Percentiles rank a stretch among this genome's conserved stretches.
These are phyloP conservation scores for Liasis olivaceus DNA, from an alignment of 2,797 vertebrate species.

Conservation along the genomic window DNA sequence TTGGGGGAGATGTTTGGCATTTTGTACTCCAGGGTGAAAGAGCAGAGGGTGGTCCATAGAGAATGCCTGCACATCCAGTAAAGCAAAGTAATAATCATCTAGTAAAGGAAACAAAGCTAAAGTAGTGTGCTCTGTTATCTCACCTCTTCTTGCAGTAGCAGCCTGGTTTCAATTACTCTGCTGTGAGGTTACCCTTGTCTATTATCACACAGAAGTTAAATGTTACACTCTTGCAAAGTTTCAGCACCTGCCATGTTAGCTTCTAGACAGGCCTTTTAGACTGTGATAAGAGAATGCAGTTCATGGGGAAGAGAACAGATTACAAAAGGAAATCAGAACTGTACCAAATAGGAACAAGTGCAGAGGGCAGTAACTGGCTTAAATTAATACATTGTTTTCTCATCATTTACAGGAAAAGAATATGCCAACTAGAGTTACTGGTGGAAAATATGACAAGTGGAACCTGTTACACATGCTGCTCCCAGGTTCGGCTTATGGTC, in stretches of 20 bases:
- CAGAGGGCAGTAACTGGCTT: constrained; percentile 36
- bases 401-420: constrained; percentile 46
- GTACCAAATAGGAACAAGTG: constrained; percentile 31
- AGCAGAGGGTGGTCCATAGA: background rate
- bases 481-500: too few relatives aligned
- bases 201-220: constrained; percentile 23
- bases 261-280: background rate
- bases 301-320: constrained; percentile 18
- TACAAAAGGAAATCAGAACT: constrained; percentile 38
- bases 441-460: constrained; percentile 45
- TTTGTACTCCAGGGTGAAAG: background rate
- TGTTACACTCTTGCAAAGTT: background rate
- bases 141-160: background rate
- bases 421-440: constrained; percentile 52
- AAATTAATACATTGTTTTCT: constrained; percentile 49
- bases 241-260: background rate
- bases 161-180: constrained; percentile 3
- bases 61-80: background rate
- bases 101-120: background rate
- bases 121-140: background rate
- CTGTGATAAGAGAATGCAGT: background rate
- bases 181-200: constrained; percentile 2
- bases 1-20: background rate
- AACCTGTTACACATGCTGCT: too few relatives aligned
- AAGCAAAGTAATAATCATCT: background rate